Evolutionary conservation across 2,888 invertebrate species (phyloP).

Genomic region (Portevinia maculata): DNA sequence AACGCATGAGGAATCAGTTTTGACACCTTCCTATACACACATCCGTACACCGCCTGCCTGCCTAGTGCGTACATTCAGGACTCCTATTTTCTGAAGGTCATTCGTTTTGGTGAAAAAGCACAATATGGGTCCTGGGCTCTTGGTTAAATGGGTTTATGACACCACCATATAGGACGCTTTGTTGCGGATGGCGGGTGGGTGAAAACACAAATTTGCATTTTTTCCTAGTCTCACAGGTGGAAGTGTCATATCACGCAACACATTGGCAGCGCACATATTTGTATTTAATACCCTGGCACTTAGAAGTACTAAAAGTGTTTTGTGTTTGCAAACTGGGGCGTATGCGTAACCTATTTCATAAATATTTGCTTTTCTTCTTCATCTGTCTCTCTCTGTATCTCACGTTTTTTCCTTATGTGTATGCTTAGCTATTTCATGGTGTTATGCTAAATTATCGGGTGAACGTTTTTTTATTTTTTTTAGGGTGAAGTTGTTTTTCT

Average conservation of each 20-base stretch:
- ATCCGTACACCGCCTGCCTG: background rate
- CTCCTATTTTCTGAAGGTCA: constrained; percentile 54
- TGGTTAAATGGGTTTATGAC: constrained; percentile 59
- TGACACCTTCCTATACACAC: constrained; percentile 22
- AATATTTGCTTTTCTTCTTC: background rate
- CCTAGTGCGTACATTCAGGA: background rate
- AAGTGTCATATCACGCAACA: constrained; percentile 25
- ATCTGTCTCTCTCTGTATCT: background rate
- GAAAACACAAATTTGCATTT: constrained; percentile 58
- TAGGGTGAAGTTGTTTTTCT: background rate
- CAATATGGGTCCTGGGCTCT: constrained; percentile 58
- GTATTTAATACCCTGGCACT: constrained; percentile 69
- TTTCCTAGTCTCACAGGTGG: constrained; percentile 32
- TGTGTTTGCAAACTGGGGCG: constrained; percentile 60
- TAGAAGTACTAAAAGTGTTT: constrained; percentile 64
- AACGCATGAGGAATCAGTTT: constrained; percentile 53
- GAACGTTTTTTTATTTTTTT: constrained; percentile 36
- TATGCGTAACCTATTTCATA: constrained; percentile 68
- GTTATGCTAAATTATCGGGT: constrained; percentile 58
- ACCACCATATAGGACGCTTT: constrained; percentile 10
- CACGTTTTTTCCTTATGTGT: constrained; percentile 9
- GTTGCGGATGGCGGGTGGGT: background rate
- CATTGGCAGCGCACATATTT: constrained; percentile 48
- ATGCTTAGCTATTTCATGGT: constrained; percentile 57
- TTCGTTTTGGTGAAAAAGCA: constrained; percentile 55